These are phyloP conservation scores for Phalanger gymnotis DNA, from an alignment of 2,797 vertebrate genomes.

Conservation along the genomic window DNA sequence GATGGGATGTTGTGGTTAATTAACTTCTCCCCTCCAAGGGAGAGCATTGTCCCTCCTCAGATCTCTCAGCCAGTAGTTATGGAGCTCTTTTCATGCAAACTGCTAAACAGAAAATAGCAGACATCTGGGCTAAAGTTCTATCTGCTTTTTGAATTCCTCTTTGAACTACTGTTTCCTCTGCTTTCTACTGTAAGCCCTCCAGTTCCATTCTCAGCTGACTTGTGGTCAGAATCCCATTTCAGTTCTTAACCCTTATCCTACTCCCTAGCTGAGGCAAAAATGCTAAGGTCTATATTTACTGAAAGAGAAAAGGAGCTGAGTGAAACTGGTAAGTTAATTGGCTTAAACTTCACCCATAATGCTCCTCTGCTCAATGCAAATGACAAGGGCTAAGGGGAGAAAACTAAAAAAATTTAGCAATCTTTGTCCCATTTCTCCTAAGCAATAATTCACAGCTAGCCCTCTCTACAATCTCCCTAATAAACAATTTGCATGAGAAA, in stretches of 20 bases:
- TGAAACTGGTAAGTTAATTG: neutral
- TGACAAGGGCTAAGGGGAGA: neutral
- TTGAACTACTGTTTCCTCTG: neutral
- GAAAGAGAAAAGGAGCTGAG: neutral
- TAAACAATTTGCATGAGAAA: neutral
- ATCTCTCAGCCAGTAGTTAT: neutral
- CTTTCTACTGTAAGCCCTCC: neutral
- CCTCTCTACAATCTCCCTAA: neutral
- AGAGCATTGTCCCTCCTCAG: neutral
- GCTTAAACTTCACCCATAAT: neutral
- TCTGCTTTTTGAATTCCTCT: neutral
- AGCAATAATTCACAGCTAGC: neutral
- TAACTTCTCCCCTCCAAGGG: neutral
- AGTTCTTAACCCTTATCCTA: neutral
- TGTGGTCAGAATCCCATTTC: neutral
- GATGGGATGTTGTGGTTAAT: neutral
- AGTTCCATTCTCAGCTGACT: neutral
- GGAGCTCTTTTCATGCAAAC: neutral
- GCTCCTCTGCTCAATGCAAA: neutral
- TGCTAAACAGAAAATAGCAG: neutral
- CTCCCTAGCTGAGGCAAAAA: neutral
- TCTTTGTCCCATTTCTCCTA: neutral
- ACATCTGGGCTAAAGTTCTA: neutral
- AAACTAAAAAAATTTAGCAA: neutral
- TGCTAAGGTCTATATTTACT: neutral